Conservation (phyloP, 37 sponge, comb jelly and placozoan species). For the Eunapius fragilis region DNA sequence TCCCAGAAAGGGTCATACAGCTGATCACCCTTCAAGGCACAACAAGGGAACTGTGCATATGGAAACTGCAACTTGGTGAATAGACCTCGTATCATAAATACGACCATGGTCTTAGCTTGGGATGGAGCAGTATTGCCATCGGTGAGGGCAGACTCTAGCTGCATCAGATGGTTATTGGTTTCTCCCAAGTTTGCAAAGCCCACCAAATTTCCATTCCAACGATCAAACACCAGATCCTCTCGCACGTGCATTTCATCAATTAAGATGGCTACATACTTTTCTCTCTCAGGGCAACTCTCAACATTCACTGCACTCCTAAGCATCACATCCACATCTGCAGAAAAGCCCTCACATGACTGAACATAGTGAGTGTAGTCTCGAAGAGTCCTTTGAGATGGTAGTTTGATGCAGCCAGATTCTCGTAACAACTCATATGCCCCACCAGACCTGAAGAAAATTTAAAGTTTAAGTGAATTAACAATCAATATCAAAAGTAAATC, state of each 20-base stretch:
- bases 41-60: slow-evolving; percentile 28
- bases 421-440: slow-evolving; percentile 4
- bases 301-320: slow-evolving; percentile 29
- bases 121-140: neutral
- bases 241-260: slow-evolving; percentile 54
- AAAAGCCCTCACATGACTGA: slow-evolving; percentile 6
- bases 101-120: slow-evolving; percentile 36
- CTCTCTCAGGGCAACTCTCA: slow-evolving; percentile 19
- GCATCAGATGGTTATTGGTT: slow-evolving; percentile 27
- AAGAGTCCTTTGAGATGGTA: slow-evolving; percentile 34
- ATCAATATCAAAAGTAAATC: too few relatives aligned
- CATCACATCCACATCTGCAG: slow-evolving; percentile 1
- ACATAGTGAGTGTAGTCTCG: slow-evolving; percentile 20
- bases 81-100: slow-evolving; percentile 30
- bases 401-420: slow-evolving; percentile 17
- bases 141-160: slow-evolving; percentile 9
- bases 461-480: too few relatives aligned
- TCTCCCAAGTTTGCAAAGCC: slow-evolving; percentile 55
- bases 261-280: slow-evolving; percentile 41
- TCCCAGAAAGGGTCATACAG: too few relatives aligned
- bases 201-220: slow-evolving; percentile 39
- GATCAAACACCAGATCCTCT: slow-evolving; percentile 58
- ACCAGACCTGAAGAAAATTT: too few relatives aligned
- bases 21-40: too few relatives aligned
- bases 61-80: slow-evolving; percentile 16